These are phyloP conservation scores for Cheirogaleus major DNA, from an alignment of 2,797 vertebrate genomes.

Conservation along the genomic window DNA sequence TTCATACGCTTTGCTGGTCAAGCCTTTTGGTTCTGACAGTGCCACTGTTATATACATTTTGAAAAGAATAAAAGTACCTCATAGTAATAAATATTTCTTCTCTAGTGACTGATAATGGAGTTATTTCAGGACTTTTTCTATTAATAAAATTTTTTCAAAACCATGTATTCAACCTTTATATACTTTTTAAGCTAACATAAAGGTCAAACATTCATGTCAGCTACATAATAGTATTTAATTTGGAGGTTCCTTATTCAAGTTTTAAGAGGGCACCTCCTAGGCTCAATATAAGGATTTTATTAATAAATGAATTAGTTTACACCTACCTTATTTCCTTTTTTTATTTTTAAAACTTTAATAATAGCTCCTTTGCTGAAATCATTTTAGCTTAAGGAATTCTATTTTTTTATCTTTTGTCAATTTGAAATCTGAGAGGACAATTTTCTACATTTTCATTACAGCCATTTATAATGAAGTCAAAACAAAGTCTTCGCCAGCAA, in stretches of 20 bases:
- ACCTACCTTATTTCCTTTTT: background rate
- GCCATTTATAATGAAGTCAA: conserved; percentile 2
- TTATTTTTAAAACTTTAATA: conserved; percentile 13
- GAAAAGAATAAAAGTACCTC: background rate
- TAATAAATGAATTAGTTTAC: background rate
- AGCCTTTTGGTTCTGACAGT: background rate
- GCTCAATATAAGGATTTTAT: conserved; percentile 21
- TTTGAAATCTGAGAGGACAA: conserved; percentile 35
- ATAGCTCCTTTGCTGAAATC: background rate
- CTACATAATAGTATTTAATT: background rate
- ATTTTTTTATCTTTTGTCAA: background rate
- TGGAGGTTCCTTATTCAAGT: background rate
- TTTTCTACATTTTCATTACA: conserved; percentile 51
- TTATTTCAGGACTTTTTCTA: background rate
- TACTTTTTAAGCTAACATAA: background rate
- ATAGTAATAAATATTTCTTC: background rate
- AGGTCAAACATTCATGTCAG: background rate
- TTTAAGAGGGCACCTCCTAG: background rate
- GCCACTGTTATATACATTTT: background rate
- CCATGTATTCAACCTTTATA: background rate
- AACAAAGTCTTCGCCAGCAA: conserved; percentile 1
- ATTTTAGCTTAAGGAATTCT: background rate
- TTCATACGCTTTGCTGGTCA: background rate
- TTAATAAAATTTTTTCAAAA: background rate
- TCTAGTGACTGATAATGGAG: background rate